These are phyloP conservation scores for Drosophila subsilvestris DNA, from an alignment of 2,888 invertebrate genomes.

Conservation along the genomic window DNA sequence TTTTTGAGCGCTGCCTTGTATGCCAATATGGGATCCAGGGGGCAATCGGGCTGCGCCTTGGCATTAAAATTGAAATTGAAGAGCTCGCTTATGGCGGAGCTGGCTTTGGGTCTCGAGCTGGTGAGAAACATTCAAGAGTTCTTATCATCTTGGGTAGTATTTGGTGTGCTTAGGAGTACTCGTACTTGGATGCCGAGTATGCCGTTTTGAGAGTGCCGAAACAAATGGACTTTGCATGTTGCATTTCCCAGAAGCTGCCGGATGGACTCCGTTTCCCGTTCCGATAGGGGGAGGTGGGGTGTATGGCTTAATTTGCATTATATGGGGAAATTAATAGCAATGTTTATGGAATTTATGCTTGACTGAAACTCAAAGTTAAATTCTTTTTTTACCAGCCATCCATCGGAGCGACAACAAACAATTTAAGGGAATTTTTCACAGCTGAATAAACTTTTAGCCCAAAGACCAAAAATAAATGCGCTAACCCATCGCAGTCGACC, in stretches of 20 bases:
- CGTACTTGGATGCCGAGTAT: background rate
- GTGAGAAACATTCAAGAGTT: background rate
- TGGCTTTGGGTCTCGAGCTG: background rate
- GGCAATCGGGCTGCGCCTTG: slow-evolving; percentile 44
- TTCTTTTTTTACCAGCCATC: slow-evolving; percentile 39
- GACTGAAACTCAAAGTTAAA: slow-evolving; percentile 60
- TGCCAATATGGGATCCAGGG: slow-evolving; percentile 47
- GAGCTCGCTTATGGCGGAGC: background rate
- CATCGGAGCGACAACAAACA: slow-evolving; percentile 44
- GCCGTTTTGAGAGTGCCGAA: background rate
- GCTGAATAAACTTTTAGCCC: slow-evolving; percentile 62
- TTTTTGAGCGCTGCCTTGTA: slow-evolving; percentile 20
- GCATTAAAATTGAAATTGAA: slow-evolving; percentile 10
- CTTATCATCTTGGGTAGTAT: background rate
- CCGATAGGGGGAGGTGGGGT: background rate
- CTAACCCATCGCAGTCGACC: slow-evolving; percentile 45
- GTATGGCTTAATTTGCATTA: slow-evolving; percentile 22
- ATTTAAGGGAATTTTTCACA: slow-evolving; percentile 67
- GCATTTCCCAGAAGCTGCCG: background rate
- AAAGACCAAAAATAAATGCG: slow-evolving; percentile 72
- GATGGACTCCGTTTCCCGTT: background rate
- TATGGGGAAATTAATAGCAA: slow-evolving; percentile 17
- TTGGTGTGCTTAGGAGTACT: background rate
- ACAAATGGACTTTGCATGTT: background rate
- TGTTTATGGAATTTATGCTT: slow-evolving; percentile 39